These are phyloP conservation scores for Hycleus cichorii DNA, from an alignment of 1,140 invertebrate genomes.

Conservation along the genomic window DNA sequence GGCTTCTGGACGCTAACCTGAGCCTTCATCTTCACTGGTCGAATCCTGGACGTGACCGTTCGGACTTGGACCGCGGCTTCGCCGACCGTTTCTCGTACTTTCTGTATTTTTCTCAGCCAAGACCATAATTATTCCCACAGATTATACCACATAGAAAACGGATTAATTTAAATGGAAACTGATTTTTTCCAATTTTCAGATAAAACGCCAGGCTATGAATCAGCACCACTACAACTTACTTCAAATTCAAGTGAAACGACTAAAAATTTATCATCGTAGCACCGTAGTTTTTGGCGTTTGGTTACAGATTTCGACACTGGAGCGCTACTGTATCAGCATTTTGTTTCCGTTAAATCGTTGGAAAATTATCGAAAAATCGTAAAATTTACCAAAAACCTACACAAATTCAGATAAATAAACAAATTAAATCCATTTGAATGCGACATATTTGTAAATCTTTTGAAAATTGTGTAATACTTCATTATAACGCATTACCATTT, in stretches of 20 bases:
- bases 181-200: background rate
- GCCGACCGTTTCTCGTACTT: constrained; percentile 71
- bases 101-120: constrained; percentile 77
- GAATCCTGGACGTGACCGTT: constrained; percentile 72
- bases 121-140: constrained; percentile 53
- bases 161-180: background rate
- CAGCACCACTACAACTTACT: constrained; percentile 15
- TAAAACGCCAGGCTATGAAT: constrained; percentile 2
- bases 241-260: constrained; percentile 18
- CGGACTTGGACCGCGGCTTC: constrained; percentile 81
- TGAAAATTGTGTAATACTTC: no score
- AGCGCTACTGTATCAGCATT: background rate
- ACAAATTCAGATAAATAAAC: no score
- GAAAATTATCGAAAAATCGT: background rate
- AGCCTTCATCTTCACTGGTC: constrained; percentile 71
- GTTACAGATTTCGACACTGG: background rate
- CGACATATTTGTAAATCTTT: no score
- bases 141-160: background rate
- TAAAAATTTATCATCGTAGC: constrained; percentile 25
- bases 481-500: no score
- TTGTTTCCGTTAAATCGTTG: no score
- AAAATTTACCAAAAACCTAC: no score
- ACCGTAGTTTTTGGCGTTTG: constrained; percentile 26
- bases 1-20: constrained; percentile 45
- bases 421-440: no score